These are phyloP conservation scores for Anodontia alba DNA, from an alignment of 2,888 invertebrate genomes.

Conservation along the genomic window DNA sequence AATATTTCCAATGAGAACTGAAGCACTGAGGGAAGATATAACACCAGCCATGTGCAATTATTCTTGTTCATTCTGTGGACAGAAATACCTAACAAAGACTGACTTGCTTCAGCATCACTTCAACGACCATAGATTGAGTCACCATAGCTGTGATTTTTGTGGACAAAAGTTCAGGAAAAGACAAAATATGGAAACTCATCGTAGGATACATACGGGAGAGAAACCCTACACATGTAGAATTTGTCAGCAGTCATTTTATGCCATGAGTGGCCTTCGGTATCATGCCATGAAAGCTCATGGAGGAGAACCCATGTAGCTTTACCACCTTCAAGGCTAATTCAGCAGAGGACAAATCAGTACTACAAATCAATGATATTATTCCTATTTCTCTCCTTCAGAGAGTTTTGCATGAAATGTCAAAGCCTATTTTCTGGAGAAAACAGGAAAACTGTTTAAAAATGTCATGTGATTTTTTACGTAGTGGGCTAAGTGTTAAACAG, in stretches of 20 bases:
- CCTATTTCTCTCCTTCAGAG: too few species aligned
- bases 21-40: too few species aligned
- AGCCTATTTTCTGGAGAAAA: too few species aligned
- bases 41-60: not conserved
- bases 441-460: too few species aligned
- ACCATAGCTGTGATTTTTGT: constrained; percentile 37
- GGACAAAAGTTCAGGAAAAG: constrained; percentile 50
- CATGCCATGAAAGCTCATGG: constrained; percentile 47
- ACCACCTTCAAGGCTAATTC: too few species aligned
- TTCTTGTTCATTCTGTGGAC: not conserved
- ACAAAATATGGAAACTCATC: constrained; percentile 52
- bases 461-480: too few species aligned
- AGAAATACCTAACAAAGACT: not conserved
- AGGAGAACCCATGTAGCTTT: not conserved
- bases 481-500: too few species aligned
- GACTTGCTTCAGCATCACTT: not conserved
- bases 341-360: too few species aligned
- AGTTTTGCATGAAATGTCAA: too few species aligned
- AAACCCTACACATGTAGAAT: constrained; percentile 48
- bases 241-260: constrained; percentile 49
- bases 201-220: constrained; percentile 49
- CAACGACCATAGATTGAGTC: not conserved
- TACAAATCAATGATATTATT: too few species aligned
- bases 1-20: too few species aligned
- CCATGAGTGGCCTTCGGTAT: constrained; percentile 48